phyloP scores from a whole-genome alignment of 2,888 invertebrate species.

The Diaphora mendica region DNA sequence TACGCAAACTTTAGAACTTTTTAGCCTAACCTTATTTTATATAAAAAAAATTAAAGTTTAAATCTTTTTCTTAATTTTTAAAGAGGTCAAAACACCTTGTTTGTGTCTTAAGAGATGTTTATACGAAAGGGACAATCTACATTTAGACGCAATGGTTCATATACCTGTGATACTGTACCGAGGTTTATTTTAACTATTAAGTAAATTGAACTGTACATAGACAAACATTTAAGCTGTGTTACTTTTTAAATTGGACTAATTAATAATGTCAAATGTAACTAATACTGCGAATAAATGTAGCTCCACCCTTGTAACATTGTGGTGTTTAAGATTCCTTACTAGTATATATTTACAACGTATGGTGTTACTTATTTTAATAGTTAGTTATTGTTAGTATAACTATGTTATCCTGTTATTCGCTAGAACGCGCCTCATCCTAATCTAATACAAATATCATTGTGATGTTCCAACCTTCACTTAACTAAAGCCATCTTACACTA shows the following conservation, averaged over 20 bases:
- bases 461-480: slow-evolving; percentile 40
- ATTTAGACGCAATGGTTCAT: slow-evolving; percentile 49
- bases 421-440: slow-evolving; percentile 31
- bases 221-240: slow-evolving; percentile 25
- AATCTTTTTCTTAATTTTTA: slow-evolving; percentile 63
- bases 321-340: slow-evolving; percentile 61
- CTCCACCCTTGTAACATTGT: slow-evolving; percentile 41
- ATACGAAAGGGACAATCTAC: slow-evolving; percentile 54
- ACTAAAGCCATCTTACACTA: slow-evolving; percentile 49
- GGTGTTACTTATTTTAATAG: slow-evolving; percentile 56
- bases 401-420: slow-evolving; percentile 55
- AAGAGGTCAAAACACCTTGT: slow-evolving; percentile 62
- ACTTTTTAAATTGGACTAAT: slow-evolving; percentile 18
- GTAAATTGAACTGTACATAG: slow-evolving; percentile 36
- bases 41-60: slow-evolving; percentile 61
- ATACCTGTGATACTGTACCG: slow-evolving; percentile 11
- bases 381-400: slow-evolving; percentile 62
- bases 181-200: slow-evolving; percentile 22
- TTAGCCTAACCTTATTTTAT: slow-evolving; percentile 71
- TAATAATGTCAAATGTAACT: slow-evolving; percentile 26
- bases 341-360: slow-evolving; percentile 71
- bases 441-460: slow-evolving; percentile 43
- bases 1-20: slow-evolving; percentile 66
- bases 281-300: slow-evolving; percentile 51
- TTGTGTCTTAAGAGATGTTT: slow-evolving; percentile 39